Base-by-base conservation (phyloP, 1,140 invertebrate species). In the Eriosoma lanigerum region DNA sequence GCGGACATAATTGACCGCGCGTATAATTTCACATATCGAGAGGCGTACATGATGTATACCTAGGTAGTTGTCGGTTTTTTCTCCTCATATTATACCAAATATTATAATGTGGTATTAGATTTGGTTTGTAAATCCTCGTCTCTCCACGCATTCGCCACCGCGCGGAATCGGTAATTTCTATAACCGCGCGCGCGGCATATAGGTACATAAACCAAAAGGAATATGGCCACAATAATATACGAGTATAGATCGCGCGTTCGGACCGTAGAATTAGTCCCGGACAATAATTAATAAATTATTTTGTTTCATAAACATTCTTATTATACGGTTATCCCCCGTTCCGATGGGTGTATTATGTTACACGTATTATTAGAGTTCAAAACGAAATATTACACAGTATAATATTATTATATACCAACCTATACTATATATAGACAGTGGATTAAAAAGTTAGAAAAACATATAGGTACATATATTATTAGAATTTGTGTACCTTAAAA, bases 101-200 rank as follows among this genome's bases (percentile, higher is more conserved):
- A 4, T 8, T 68, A 48, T 68, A 24, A 68, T 9, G 24, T n/a
- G 66, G 66, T 68, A 68, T 68, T 46, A 46, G 13, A 9, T 26
- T 6, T 46, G 9, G n/a, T 12, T 38, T 44, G 9, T 46, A 38
- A 38, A 38, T 8, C 60, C 1, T 29, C 10, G 17, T 26, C 26
- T 24, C 1, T 10, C 15, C 17, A 9, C 19, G 24, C 1, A 1
- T 26, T 15, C 1, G 13, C 17, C 73, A 46, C 73, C 73, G 73
- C 73, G 73, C 73, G 73, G 73, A 76, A 76, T 76, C 73, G 73
- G 73, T 76, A 76, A 76, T 76, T 76, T 76, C n/a, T n/a, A 19
- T 76, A 44, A 56, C 52, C 12, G 32, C 54, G 58, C 46, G 58
- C 73, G 52, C 44, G 21, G 66, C 19, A 68, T n/a, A 68, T 10